Evolutionary conservation across 35 echinoderm and acorn worm species (phyloP).

Genomic region (Acanthaster planci): DNA sequence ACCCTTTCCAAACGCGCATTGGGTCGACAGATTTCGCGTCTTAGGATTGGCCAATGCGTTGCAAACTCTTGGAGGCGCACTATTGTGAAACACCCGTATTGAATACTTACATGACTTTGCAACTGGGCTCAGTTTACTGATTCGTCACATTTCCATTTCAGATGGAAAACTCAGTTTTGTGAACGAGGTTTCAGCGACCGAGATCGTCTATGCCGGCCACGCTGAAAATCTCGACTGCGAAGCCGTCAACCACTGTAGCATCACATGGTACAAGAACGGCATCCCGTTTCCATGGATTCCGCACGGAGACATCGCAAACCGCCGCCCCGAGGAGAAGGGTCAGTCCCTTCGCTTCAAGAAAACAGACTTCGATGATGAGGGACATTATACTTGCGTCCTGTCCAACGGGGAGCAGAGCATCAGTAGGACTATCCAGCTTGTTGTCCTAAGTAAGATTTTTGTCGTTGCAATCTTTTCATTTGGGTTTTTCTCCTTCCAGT

Average conservation of each 20-base stretch:
- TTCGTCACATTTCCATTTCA: not conserved
- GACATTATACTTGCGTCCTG: not conserved
- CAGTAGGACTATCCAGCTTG: not conserved
- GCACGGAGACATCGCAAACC: not conserved
- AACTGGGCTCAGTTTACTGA: not conserved
- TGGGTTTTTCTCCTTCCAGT: too few species aligned
- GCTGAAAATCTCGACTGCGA: not conserved
- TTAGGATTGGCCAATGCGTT: too few species aligned
- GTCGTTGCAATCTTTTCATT: too few species aligned
- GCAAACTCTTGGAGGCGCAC: too few species aligned
- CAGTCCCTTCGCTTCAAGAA: not conserved
- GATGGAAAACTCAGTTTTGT: conserved; percentile 2
- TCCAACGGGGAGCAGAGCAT: not conserved
- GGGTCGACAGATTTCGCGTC: too few species aligned
- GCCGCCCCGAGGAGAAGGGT: not conserved
- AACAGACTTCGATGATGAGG: not conserved
- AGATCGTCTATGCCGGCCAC: not conserved
- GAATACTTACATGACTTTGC: too few species aligned
- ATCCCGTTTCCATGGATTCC: not conserved
- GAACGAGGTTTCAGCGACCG: not conserved
- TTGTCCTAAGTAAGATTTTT: not conserved
- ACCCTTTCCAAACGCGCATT: too few species aligned
- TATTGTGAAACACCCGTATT: too few species aligned
- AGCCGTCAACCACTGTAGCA: not conserved
- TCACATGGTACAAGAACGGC: conserved; percentile 19